Evolutionary conservation across 2,888 invertebrate species (phyloP).

Genomic region (Caenorhabditis sp.): DNA sequence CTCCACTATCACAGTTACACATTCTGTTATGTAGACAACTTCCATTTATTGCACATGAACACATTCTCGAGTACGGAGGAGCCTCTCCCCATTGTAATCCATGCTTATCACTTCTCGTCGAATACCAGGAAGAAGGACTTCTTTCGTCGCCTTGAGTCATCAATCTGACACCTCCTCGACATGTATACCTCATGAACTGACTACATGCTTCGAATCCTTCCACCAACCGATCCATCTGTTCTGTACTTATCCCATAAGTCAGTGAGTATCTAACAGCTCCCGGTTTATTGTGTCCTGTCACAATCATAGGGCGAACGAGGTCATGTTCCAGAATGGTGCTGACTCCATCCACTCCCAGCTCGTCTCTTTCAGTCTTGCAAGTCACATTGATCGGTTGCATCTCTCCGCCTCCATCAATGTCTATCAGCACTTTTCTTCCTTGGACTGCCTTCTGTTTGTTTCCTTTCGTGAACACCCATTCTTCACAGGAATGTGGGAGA

Average conservation of each 20-base stretch:
- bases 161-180: constrained; percentile 77
- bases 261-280: constrained; percentile 78
- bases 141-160: constrained; percentile 81
- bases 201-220: constrained; percentile 80
- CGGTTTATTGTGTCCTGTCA: constrained; percentile 79
- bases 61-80: constrained; percentile 81
- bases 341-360: constrained; percentile 67
- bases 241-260: constrained; percentile 74
- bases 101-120: constrained; percentile 70
- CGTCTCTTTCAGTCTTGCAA: constrained; percentile 73
- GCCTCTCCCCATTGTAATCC: constrained; percentile 82
- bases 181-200: constrained; percentile 80
- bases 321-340: constrained; percentile 74
- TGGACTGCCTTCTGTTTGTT: constrained; percentile 60
- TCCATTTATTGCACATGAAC: constrained; percentile 80
- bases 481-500: constrained; percentile 80
- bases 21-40: constrained; percentile 76
- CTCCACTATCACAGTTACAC: constrained; percentile 82
- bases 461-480: constrained; percentile 72
- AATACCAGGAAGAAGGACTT: constrained; percentile 80
- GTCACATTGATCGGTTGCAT: constrained; percentile 76
- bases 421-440: constrained; percentile 76
- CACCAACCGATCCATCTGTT: constrained; percentile 79
- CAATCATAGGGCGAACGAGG: constrained; percentile 72
- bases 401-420: constrained; percentile 81